phyloP scores from a whole-genome alignment of 2,113 vertebrate genomes.

The Uria lomvia region DNA sequence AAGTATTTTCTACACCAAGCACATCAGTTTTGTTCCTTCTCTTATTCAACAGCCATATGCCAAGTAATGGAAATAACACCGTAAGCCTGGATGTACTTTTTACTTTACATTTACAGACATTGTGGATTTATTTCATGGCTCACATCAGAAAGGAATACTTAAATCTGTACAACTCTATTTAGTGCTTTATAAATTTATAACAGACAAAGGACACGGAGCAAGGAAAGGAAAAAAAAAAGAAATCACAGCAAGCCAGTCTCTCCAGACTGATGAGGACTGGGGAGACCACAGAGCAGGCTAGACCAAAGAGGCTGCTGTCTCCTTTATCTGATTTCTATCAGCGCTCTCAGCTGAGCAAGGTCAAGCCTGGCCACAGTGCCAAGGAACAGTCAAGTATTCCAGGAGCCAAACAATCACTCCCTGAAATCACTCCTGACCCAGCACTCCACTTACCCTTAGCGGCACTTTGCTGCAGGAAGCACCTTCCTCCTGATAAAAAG shows the following conservation, averaged over 20 bases:
- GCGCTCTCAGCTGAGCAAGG: neutral
- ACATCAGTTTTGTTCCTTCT: neutral
- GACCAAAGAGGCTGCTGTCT: neutral
- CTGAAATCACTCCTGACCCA: neutral
- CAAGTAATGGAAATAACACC: neutral
- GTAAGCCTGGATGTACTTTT: neutral
- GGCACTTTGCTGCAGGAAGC: neutral
- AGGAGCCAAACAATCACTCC: neutral
- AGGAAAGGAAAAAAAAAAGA: neutral
- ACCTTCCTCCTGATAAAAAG: neutral
- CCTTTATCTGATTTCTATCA: neutral
- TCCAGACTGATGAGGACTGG: neutral
- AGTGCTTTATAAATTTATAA: neutral
- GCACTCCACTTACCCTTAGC: neutral
- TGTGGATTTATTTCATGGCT: neutral
- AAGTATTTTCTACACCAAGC: neutral
- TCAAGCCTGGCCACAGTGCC: neutral
- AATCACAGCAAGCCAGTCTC: neutral
- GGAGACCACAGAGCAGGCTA: neutral
- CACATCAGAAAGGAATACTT: neutral
- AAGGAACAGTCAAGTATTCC: neutral
- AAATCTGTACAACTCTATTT: neutral
- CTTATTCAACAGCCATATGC: neutral
- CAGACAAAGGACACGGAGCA: neutral
- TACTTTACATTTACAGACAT: neutral